These are phyloP conservation scores for Aldrovandia affinis DNA, from an alignment of 2,797 vertebrate species.

Conservation along the genomic window DNA sequence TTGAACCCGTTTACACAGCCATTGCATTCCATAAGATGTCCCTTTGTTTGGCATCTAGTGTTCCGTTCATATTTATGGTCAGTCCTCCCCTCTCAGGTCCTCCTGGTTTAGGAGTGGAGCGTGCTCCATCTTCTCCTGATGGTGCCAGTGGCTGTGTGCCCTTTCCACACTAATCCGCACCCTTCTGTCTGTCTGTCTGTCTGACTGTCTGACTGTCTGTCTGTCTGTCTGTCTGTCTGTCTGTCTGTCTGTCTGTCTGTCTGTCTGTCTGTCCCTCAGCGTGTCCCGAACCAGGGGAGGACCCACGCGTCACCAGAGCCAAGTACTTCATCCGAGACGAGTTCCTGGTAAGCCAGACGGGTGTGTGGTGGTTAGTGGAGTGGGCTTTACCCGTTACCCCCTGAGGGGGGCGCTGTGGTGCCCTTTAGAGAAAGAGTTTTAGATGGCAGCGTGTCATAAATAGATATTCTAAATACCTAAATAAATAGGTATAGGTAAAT, in stretches of 20 bases:
- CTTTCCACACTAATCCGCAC: background rate
- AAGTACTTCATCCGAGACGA: constrained; percentile 99
- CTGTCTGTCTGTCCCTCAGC: constrained; percentile 63
- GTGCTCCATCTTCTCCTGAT: background rate
- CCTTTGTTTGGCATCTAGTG: background rate
- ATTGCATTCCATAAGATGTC: background rate
- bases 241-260: constrained; percentile 61
- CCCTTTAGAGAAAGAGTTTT: no score
- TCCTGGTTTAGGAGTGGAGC: background rate
- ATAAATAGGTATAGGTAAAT: no score
- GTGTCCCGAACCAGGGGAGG: constrained; percentile 90
- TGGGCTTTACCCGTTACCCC: no score
- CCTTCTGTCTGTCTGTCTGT: background rate
- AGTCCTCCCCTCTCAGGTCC: background rate
- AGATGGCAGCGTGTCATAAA: no score
- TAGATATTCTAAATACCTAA: no score
- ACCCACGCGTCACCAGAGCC: constrained; percentile 94
- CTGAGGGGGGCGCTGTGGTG: background rate
- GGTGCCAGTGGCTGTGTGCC: background rate
- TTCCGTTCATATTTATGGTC: background rate
- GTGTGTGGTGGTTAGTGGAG: no score
- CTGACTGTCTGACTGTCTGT: background rate
- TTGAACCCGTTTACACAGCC: background rate
- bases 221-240: constrained; percentile 63
- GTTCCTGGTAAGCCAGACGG: constrained; percentile 84